phyloP scores from a whole-genome alignment of 1,140 invertebrate species.

The Plectus sambesii region DNA sequence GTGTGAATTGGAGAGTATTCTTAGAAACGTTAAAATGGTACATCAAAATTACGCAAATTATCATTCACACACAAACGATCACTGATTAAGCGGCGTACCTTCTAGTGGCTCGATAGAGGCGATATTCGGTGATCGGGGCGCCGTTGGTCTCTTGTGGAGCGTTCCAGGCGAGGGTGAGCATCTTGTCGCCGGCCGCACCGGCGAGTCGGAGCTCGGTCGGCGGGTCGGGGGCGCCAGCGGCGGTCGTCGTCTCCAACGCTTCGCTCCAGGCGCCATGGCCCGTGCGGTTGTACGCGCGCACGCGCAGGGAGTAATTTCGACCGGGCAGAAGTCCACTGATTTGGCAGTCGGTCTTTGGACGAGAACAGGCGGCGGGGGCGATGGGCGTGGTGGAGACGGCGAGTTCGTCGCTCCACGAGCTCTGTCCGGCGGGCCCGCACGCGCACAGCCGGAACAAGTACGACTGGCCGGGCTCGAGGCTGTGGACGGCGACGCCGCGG shows the following conservation, averaged over 20 bases:
- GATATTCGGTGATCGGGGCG: slow-evolving; percentile 27
- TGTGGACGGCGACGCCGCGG: too few relatives aligned
- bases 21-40: too few relatives aligned
- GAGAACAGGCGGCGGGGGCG: not conserved
- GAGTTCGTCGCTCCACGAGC: too few relatives aligned
- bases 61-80: too few relatives aligned
- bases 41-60: too few relatives aligned
- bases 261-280: not conserved
- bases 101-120: too few relatives aligned
- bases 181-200: not conserved
- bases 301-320: not conserved
- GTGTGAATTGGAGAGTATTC: too few relatives aligned
- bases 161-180: slow-evolving; percentile 29
- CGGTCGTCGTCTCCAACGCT: slow-evolving; percentile 2
- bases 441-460: too few relatives aligned
- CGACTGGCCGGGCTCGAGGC: too few relatives aligned
- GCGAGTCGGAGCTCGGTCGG: slow-evolving; percentile 4
- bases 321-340: not conserved
- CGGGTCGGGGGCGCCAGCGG: slow-evolving; percentile 2
- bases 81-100: too few relatives aligned
- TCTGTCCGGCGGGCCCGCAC: too few relatives aligned
- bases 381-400: not conserved
- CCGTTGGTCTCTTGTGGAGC: slow-evolving; percentile 31
- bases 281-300: not conserved
- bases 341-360: not conserved